These are phyloP conservation scores for Agrotis ipsilon DNA, from an alignment of 2,888 invertebrate species.

Conservation along the genomic window DNA sequence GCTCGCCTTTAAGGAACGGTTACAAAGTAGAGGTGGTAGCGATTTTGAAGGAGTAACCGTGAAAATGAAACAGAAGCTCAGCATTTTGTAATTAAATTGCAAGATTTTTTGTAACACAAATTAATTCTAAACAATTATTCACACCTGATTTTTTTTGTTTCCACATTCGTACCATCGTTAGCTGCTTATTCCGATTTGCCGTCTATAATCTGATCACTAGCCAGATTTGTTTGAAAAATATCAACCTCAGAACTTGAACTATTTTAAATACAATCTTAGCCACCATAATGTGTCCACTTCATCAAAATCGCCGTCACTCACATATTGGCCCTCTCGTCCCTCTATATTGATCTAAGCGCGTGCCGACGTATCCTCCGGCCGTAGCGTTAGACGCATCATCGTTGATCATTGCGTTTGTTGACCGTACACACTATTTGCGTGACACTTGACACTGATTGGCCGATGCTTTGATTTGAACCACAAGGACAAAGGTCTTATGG, in stretches of 20 bases:
- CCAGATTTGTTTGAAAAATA: too few species aligned
- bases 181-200: too few species aligned
- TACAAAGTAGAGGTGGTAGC: conserved; percentile 40
- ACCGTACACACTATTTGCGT: conserved; percentile 64
- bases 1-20: conserved; percentile 55
- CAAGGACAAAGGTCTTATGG: conserved; percentile 48
- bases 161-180: too few species aligned
- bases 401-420: conserved; percentile 70
- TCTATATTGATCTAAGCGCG: conserved; percentile 69
- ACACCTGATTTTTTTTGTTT: too few species aligned
- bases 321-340: conserved; percentile 18
- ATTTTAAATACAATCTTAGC: too few species aligned
- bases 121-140: too few species aligned
- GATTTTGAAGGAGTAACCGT: conserved; percentile 8
- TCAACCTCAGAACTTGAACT: too few species aligned
- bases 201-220: too few species aligned
- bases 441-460: conserved; percentile 69
- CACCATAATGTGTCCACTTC: too few species aligned
- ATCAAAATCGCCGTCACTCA: conserved; percentile 29
- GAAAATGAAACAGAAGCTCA: too few species aligned
- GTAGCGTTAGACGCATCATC: conserved; percentile 64
- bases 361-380: conserved; percentile 63
- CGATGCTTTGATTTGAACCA: conserved; percentile 47
- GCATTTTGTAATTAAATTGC: too few species aligned
- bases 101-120: too few species aligned